Evolutionary conservation across 2,888 invertebrate genomes (phyloP).

Genomic region (Quadroppia sp.): DNA sequence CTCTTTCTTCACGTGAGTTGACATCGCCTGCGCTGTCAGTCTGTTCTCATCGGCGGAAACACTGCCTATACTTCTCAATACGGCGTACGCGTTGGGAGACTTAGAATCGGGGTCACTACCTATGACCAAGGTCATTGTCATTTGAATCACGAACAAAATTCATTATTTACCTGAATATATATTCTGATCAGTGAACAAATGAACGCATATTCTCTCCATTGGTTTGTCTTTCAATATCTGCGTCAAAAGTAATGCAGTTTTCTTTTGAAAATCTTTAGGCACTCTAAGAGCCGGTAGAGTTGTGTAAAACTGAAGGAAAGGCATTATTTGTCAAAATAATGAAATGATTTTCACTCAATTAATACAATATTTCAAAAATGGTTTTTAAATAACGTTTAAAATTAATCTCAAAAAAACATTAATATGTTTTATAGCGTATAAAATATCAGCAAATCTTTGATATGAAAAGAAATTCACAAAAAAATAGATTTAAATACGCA

Average conservation of each 20-base stretch:
- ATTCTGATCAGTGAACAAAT: conserved; percentile 32
- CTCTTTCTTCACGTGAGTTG: conserved; percentile 8
- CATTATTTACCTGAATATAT: conserved; percentile 28
- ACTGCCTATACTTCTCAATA: conserved; percentile 29
- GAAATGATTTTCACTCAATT: too few relatives aligned
- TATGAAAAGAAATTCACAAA: too few relatives aligned
- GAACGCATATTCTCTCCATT: conserved; percentile 30
- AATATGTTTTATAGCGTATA: too few relatives aligned
- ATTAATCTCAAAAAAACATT: too few relatives aligned
- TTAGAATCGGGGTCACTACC: conserved; percentile 34
- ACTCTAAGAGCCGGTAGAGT: conserved; percentile 21
- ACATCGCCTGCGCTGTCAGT: not conserved
- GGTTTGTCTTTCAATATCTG: conserved; percentile 30
- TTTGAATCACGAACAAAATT: not conserved
- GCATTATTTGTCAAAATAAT: not conserved
- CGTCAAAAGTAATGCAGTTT: conserved; percentile 11
- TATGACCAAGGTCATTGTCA: not conserved
- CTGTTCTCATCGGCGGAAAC: conserved; percentile 35
- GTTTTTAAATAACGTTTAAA: too few relatives aligned
- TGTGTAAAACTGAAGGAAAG: conserved; percentile 38
- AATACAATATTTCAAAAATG: too few relatives aligned
- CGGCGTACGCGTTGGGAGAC: conserved; percentile 24
- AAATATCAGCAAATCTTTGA: too few relatives aligned
- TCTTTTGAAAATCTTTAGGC: conserved; percentile 20
- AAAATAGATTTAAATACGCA: too few relatives aligned